These are phyloP conservation scores for Merluccius polli DNA, from an alignment of 2,797 vertebrate species.

Conservation along the genomic window DNA sequence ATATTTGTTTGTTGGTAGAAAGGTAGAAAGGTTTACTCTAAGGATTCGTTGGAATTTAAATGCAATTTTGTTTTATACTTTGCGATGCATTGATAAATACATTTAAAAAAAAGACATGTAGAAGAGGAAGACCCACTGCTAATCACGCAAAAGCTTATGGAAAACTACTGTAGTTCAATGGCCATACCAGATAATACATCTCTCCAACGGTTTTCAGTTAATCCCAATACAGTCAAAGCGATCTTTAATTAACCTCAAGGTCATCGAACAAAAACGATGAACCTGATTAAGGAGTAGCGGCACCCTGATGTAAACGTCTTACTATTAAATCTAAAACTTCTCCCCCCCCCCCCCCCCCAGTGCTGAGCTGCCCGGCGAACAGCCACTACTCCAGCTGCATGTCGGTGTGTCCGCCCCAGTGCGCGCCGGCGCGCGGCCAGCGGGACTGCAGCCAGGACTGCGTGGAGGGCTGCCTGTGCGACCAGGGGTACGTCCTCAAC, in stretches of 20 bases:
- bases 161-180: background rate
- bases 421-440: conserved; percentile 88
- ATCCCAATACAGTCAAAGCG: no score
- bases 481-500: conserved; percentile 90
- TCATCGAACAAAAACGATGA: no score
- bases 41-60: background rate
- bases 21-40: no score
- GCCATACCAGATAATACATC: no score
- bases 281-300: background rate
- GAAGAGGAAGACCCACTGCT: background rate
- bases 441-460: conserved; percentile 94
- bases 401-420: conserved; percentile 91
- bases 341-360: conserved; percentile 66
- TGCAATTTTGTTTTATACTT: background rate
- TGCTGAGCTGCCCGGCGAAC: conserved; percentile 86
- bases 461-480: conserved; percentile 95
- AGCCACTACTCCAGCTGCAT: conserved; percentile 94
- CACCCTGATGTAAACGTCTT: no score
- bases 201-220: no score
- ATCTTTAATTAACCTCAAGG: no score
- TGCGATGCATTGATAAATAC: background rate
- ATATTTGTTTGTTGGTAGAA: no score
- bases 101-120: background rate
- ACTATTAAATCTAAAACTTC: no score
- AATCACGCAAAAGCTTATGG: background rate